phyloP scores from a whole-genome alignment of 2,113 vertebrate genomes.

The Colinus virginianus region DNA sequence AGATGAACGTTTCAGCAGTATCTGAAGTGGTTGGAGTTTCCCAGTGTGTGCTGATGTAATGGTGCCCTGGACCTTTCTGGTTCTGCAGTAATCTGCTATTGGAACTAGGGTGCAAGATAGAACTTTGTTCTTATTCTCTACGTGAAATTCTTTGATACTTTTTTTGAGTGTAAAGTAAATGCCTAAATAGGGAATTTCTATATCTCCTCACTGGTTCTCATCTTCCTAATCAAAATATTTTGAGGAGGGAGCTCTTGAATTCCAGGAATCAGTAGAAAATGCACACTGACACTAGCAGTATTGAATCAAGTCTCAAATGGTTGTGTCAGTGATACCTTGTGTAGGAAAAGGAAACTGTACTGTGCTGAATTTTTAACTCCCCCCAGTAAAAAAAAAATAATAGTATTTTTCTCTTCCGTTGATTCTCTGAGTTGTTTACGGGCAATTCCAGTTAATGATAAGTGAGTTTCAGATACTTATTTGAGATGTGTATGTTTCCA shows the following conservation, averaged over 20 bases:
- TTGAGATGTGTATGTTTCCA: constrained; percentile 6
- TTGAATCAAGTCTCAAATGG: not conserved
- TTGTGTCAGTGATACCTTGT: not conserved
- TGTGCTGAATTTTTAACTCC: not conserved
- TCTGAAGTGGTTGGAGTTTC: not conserved
- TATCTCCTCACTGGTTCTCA: not conserved
- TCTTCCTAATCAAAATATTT: not conserved
- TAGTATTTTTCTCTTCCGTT: not conserved
- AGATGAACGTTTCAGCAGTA: not conserved
- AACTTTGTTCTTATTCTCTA: accelerated
- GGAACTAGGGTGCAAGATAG: not conserved
- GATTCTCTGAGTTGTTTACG: constrained; percentile 8
- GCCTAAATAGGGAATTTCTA: accelerated
- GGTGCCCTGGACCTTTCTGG: not conserved
- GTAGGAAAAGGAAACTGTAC: not conserved
- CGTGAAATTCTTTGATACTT: not conserved
- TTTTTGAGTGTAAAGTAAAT: not conserved
- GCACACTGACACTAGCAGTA: not conserved
- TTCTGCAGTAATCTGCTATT: not conserved
- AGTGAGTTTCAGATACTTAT: constrained; percentile 36
- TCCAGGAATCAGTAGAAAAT: not conserved
- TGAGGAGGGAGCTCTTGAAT: not conserved
- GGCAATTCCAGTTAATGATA: constrained; percentile 46
- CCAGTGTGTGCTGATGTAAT: not conserved
- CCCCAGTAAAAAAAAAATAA: not conserved